Evolutionary conservation across 2,888 invertebrate genomes (phyloP), one percentile per base, ranked within the genome.

Genomic region (Euzophera pinguis): DNA sequence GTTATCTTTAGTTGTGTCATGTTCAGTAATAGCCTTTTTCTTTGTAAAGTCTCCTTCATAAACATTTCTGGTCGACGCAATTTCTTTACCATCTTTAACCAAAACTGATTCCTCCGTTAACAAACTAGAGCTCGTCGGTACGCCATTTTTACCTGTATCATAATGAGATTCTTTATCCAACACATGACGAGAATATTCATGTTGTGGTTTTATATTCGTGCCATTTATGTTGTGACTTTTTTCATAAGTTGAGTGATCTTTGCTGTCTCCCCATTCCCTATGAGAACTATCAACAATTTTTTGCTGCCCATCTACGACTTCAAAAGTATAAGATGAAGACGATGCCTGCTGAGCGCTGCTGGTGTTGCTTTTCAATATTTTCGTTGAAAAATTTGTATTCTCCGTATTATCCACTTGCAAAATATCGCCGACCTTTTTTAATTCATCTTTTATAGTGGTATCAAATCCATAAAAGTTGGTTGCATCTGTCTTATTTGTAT

Each of bases 251-350:
- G 84, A 74, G 66, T 83, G 84, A 47, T 89, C 87, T 63, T 91
- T 84, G 64, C 81, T 91, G 55, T 90, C 90, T 45, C 92, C 92
- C 78, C 92, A 90, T 77, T 93, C 93, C 66, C 92, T 90, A 50
- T 92, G 91, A 58, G 91, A 88, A 60, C 90, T 88, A 56, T 93
- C 93, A 9, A 93, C 83, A 35, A 93, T 79, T 55, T 85, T 79
- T 75, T 93, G 92, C 69, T 92, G 91, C 2, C 93, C 93, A 68
- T 93, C 92, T 32, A 93, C 87, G 47, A 93, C 85, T 83, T 94
- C 93, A 54, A 94, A 87, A 3, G 90, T 91, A 64, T 93, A 94
- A 45, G 93, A 93, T 5, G 92, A 92, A 6, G 92, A 91, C 12
- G 93, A 92, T 52, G 92, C 92, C 78, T 93, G 92, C 50, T 92